Conservation (phyloP, 2,797 vertebrate genomes). For the Paramormyrops hopkinsi region DNA sequence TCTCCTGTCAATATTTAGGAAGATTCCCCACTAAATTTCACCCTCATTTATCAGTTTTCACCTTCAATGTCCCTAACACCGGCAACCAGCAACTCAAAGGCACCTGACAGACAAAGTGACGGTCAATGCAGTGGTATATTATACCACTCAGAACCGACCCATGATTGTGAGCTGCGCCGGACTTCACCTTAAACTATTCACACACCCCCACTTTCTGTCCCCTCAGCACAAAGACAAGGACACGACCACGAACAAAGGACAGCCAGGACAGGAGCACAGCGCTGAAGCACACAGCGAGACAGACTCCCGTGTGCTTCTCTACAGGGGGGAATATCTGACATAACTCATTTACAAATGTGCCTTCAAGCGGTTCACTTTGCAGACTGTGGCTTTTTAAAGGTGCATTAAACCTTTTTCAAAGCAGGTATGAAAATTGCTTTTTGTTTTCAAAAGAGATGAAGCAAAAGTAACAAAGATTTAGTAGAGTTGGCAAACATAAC, state of each 20-base stretch:
- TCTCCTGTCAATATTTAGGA: not conserved
- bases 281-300: constrained; percentile 17
- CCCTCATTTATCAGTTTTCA: not conserved
- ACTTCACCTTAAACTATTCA: not conserved
- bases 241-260: not conserved
- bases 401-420: constrained; percentile 43
- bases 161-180: not conserved
- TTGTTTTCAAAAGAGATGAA: constrained; percentile 9
- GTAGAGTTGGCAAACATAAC: not conserved
- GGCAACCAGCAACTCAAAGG: not conserved
- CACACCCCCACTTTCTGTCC: constrained; percentile 8
- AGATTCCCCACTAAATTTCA: not conserved
- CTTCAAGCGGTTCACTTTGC: constrained; percentile 39
- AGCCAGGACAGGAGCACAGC: not conserved
- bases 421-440: constrained; percentile 20
- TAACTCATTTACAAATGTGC: not conserved
- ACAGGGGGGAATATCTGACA: not conserved
- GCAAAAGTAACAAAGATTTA: not conserved
- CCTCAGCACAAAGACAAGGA: constrained; percentile 13
- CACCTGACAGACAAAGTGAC: not conserved
- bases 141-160: not conserved
- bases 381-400: constrained; percentile 60
- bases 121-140: not conserved
- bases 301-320: constrained; percentile 26
- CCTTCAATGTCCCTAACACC: not conserved